Conservation (phyloP, 2,888 invertebrate genomes). For the Agrochola macilenta region DNA sequence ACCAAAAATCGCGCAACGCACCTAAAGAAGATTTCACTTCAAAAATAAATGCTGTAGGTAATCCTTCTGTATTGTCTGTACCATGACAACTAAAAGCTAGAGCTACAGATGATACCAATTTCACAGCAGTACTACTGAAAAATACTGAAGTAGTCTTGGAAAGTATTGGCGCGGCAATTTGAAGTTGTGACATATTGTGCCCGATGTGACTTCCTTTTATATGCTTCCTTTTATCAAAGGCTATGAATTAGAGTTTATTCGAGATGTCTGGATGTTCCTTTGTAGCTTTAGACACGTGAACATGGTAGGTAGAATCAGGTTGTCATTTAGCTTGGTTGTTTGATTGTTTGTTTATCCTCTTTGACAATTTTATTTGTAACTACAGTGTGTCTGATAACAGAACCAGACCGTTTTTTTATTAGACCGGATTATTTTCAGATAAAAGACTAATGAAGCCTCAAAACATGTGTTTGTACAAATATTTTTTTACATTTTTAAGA, state of each 20-base stretch:
- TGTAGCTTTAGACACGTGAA: too few species aligned
- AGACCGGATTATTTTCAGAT: conserved; percentile 5
- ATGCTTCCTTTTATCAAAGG: neutral
- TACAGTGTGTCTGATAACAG: neutral
- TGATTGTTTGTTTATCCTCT: neutral
- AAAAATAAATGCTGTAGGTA: neutral
- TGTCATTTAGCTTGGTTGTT: neutral
- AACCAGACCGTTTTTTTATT: conserved; percentile 2
- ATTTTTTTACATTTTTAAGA: too few species aligned
- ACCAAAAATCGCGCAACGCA: too few species aligned
- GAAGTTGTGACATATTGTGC: conserved; percentile 52
- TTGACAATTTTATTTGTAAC: neutral
- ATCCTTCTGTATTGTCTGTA: conserved; percentile 23
- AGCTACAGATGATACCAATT: conserved; percentile 66
- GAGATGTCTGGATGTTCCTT: neutral
- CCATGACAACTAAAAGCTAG: conserved; percentile 19
- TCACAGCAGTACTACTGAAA: conserved; percentile 55
- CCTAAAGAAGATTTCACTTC: too few species aligned
- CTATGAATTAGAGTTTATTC: conserved; percentile 14
- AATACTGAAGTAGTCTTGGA: conserved; percentile 56
- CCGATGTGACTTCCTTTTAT: conserved; percentile 43
- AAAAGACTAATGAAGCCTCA: neutral
- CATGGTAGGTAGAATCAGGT: too few species aligned
- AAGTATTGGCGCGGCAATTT: conserved; percentile 52
- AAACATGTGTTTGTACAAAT: too few species aligned